Base-by-base conservation (phyloP, 2,797 vertebrate species). In the Eulemur rubriventer region DNA sequence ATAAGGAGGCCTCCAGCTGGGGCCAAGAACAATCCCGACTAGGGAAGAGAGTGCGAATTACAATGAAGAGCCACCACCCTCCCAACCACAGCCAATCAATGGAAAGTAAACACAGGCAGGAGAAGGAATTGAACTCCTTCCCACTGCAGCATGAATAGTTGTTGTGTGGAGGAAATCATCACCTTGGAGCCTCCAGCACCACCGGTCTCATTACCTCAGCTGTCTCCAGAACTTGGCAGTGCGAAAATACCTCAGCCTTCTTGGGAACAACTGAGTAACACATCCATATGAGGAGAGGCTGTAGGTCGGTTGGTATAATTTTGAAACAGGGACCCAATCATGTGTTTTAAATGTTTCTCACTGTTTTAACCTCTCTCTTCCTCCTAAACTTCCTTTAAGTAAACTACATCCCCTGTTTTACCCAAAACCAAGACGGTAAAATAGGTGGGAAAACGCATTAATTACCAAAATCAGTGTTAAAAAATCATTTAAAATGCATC, bases 391-490 rank as follows among this genome's bases (percentile, higher is more conserved):
- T 69, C 26, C 10, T 65, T 28, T 59, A 63, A 87, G 55, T 63
- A 93, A 84, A 81, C 6, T n/a, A 1, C 0, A 24, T 24, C 18
- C 7, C 82, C 67, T 78, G 13, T 72, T 50, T 52, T 57, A 92
- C 38, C 16, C n/a, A 87, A 73, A 70, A 48, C 5, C 1, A 88
- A 80, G 96, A 59, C 35, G 2, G 6, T 28, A 63, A 96, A 72
- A 43, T 52, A 61, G 20, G 33, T 95, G 24, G 63, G 22, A 95
- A 83, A 92, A 83, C 10, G 67, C 12, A 30, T 61, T 28, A 69
- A 33, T 38, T 52, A n/a, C 8, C 94, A 26, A 96, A 96, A 72
- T 69, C 33, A 67, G 26, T 48, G 52, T 78, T 80, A 33, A 86
- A 82, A 79, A 50, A 76, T 43, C 6, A 11, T 61, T 85, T 83